These are phyloP conservation scores for Elmis aenea DNA, from an alignment of 2,888 invertebrate species.

Conservation along the genomic window DNA sequence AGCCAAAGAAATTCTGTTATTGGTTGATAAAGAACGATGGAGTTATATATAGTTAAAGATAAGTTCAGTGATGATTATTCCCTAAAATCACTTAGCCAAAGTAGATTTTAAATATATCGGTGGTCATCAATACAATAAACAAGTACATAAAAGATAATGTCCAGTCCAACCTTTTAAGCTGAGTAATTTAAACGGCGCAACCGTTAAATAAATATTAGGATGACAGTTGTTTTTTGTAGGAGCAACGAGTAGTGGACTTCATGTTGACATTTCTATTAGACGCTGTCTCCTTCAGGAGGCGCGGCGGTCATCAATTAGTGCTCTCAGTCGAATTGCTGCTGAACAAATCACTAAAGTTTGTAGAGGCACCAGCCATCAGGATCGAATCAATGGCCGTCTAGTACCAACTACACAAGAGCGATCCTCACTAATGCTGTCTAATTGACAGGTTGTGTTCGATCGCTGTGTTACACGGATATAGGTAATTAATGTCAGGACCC, in stretches of 20 bases:
- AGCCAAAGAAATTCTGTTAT: too few species aligned
- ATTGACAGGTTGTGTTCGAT: constrained; percentile 49
- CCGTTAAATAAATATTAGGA: too few species aligned
- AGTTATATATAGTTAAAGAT: too few species aligned
- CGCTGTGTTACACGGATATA: constrained; percentile 46
- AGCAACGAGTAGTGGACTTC: constrained; percentile 17
- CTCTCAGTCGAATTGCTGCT: constrained; percentile 38
- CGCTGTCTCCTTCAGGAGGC: constrained; percentile 43
- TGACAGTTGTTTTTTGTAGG: too few species aligned
- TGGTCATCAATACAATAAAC: too few species aligned
- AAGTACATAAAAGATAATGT: too few species aligned
- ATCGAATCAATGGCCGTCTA: constrained; percentile 23
- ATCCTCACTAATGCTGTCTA: constrained; percentile 45
- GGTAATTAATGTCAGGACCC: constrained; percentile 49
- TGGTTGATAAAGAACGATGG: too few species aligned
- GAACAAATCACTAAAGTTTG: constrained; percentile 40
- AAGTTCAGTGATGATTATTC: too few species aligned
- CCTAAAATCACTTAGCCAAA: too few species aligned
- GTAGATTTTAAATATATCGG: too few species aligned
- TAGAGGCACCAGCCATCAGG: constrained; percentile 22
- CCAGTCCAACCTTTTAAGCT: too few species aligned
- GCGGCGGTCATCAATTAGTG: constrained; percentile 46
- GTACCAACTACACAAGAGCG: constrained; percentile 27
- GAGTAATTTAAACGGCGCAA: too few species aligned
- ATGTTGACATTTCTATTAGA: constrained; percentile 47